Conservation (phyloP, 2,113 vertebrate genomes). For the Cottus gobio region DNA sequence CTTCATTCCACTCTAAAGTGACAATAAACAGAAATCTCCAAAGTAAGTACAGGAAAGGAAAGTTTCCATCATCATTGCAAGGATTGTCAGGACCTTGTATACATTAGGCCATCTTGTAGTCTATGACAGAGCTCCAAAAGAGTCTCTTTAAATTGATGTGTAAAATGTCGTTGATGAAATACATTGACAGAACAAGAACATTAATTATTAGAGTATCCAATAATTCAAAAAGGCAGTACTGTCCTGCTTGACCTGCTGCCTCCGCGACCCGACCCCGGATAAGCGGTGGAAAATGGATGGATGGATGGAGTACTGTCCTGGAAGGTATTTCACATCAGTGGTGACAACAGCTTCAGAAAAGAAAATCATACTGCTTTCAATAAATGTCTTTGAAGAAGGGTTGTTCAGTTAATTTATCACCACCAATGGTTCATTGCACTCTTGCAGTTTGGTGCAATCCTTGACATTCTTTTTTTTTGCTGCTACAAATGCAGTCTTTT, state of each 20-base stretch:
- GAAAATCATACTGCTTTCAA: constrained; percentile 19
- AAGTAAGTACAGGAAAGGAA: constrained; percentile 29
- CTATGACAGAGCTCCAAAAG: constrained; percentile 36
- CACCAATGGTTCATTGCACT: constrained; percentile 38
- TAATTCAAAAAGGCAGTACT: constrained; percentile 29
- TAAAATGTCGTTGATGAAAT: constrained; percentile 30
- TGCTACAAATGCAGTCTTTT: constrained; percentile 44
- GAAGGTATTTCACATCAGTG: constrained; percentile 49
- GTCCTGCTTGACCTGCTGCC: no score
- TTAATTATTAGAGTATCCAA: constrained; percentile 28
- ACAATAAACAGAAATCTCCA: constrained; percentile 48
- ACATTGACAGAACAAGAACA: constrained; percentile 26
- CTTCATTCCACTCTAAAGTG: constrained; percentile 61
- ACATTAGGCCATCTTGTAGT: constrained; percentile 24
- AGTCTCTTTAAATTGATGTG: constrained; percentile 46
- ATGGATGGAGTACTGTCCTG: constrained; percentile 42
- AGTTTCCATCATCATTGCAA: constrained; percentile 30
- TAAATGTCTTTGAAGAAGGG: constrained; percentile 21
- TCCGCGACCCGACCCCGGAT: no score
- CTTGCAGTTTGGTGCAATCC: constrained; percentile 36
- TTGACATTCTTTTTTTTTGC: constrained; percentile 14
- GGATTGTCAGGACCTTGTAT: constrained; percentile 41
- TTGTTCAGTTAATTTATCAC: constrained; percentile 28
- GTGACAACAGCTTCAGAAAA: constrained; percentile 31
- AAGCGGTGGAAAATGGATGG: no score